Conservation (phyloP, 2,113 vertebrate genomes). For the Girardinichthys multiradiatus region DNA sequence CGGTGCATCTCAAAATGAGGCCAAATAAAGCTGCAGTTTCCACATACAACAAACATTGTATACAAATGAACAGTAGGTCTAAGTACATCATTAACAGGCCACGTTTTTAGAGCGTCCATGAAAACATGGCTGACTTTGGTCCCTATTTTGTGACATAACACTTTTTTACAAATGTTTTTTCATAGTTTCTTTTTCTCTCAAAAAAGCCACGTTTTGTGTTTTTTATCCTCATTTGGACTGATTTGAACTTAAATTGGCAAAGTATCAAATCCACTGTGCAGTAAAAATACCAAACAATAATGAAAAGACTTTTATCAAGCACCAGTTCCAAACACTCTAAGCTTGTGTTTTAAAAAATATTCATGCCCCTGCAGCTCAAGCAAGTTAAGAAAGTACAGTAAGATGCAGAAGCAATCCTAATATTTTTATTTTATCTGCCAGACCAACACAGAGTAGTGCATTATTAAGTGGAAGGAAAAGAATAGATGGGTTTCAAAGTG, state of each 20-base stretch:
- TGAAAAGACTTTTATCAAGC: not conserved
- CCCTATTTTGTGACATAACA: not conserved
- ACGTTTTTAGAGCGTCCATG: not conserved
- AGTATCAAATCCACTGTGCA: not conserved
- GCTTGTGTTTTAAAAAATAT: not conserved
- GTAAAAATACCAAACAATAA: not conserved
- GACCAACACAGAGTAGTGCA: too few species aligned
- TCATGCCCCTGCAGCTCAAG: not conserved
- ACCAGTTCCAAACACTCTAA: not conserved
- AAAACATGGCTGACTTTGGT: not conserved
- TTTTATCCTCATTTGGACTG: not conserved
- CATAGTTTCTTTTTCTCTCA: not conserved
- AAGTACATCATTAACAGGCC: not conserved
- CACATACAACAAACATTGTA: slow-evolving; percentile 1
- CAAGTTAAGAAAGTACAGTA: not conserved
- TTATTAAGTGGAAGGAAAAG: too few species aligned
- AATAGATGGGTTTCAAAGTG: too few species aligned
- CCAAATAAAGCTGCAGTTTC: not conserved
- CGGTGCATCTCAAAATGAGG: not conserved
- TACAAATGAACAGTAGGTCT: not conserved
- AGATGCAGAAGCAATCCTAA: not conserved
- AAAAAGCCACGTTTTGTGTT: not conserved
- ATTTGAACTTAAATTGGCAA: not conserved
- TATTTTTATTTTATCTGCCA: not conserved
- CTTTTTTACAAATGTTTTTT: not conserved